phyloP scores from a whole-genome alignment of 2,888 invertebrate genomes.

The Agrochola lychnidis region DNA sequence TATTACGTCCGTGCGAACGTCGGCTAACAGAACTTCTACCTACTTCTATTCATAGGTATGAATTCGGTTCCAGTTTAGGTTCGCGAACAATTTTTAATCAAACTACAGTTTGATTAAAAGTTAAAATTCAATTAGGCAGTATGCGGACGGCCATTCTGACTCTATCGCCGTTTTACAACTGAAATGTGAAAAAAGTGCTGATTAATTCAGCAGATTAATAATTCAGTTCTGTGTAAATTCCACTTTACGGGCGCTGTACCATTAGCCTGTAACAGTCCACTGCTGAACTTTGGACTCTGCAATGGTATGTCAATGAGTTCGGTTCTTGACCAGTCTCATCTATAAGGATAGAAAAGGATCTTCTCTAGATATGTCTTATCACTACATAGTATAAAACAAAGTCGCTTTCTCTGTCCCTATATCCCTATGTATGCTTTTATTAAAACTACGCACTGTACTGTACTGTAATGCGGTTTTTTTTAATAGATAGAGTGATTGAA shows the following conservation, averaged over 20 bases:
- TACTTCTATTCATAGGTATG: neutral
- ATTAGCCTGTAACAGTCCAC: neutral
- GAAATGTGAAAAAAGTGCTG: slow-evolving; percentile 21
- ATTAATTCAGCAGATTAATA: slow-evolving; percentile 38
- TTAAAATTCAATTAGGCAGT: slow-evolving; percentile 39
- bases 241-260: neutral
- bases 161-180: slow-evolving; percentile 9
- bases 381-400: no score
- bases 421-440: no score
- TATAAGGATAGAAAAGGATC: no score
- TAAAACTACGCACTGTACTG: no score
- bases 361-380: no score
- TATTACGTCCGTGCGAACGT: no score
- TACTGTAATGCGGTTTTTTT: no score
- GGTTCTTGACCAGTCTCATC: neutral
- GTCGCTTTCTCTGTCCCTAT: no score
- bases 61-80: neutral
- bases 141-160: neutral
- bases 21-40: no score
- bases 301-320: neutral
- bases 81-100: slow-evolving; percentile 39
- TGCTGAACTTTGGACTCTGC: neutral
- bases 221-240: neutral
- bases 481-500: no score
- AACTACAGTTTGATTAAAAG: slow-evolving; percentile 37